These are phyloP conservation scores for Gallinago paraguaiae DNA, from an alignment of 2,113 vertebrate genomes.

Conservation along the genomic window DNA sequence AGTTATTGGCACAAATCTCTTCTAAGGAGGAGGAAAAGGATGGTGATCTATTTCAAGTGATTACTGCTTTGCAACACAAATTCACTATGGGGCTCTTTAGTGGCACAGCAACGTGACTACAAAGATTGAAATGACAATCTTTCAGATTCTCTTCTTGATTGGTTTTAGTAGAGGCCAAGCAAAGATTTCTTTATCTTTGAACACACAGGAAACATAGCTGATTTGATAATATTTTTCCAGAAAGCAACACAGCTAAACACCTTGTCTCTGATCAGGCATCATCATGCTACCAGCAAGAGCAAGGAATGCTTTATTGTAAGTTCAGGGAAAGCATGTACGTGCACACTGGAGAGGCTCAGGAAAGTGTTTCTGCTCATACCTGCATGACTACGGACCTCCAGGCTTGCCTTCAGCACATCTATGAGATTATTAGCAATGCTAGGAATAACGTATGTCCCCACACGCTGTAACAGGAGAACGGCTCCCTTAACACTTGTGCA, in stretches of 20 bases:
- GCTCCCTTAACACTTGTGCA: neutral
- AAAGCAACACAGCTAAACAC: neutral
- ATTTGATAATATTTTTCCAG: neutral
- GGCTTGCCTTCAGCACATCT: neutral
- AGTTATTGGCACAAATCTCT: neutral
- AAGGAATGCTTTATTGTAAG: neutral
- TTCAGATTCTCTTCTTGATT: neutral
- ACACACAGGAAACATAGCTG: fast-evolving
- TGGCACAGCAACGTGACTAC: neutral
- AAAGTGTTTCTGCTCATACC: neutral
- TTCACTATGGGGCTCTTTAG: neutral
- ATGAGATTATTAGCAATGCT: neutral
- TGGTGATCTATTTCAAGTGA: fast-evolving
- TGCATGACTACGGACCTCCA: neutral
- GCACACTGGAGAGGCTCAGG: neutral
- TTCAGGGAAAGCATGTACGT: fast-evolving
- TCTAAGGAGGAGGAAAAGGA: neutral
- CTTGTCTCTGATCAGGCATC: neutral
- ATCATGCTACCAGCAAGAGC: neutral
- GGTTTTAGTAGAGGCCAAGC: neutral
- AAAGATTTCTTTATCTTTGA: neutral
- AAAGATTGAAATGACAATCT: fast-evolving
- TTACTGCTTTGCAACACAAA: neutral
- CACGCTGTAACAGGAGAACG: neutral
- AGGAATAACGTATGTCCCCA: neutral